phyloP scores from a whole-genome alignment of 2,797 vertebrate genomes.

The Falco cherrug region DNA sequence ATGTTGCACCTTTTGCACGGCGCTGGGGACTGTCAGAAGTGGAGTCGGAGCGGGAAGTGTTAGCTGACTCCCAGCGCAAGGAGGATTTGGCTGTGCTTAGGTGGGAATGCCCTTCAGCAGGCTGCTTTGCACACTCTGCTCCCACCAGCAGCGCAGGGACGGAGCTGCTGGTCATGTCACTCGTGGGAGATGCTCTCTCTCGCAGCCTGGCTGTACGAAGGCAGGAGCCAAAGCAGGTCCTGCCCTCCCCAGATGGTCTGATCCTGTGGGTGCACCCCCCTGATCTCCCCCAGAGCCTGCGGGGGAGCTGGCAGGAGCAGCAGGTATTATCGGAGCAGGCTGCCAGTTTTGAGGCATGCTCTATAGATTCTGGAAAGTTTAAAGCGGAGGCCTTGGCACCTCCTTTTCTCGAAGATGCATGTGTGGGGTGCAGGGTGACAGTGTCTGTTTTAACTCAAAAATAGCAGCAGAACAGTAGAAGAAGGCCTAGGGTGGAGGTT shows the following conservation, averaged over 20 bases:
- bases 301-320: neutral
- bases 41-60: neutral
- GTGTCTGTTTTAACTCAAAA: neutral
- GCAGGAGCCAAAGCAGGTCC: neutral
- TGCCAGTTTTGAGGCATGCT: neutral
- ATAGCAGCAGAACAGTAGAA: neutral
- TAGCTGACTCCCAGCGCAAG: neutral
- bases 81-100: neutral
- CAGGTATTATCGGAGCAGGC: neutral
- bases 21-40: neutral
- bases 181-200: neutral
- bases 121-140: accelerated
- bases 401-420: neutral
- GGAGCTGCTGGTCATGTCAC: accelerated
- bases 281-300: accelerated
- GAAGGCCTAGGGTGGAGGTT: accelerated
- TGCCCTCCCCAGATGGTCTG: neutral
- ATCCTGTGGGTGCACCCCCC: neutral
- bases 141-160: accelerated
- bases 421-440: neutral
- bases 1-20: neutral
- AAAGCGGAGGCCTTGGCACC: neutral
- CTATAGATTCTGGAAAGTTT: neutral
- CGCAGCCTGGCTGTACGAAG: neutral
- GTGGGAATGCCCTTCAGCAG: neutral